Conservation (phyloP, 1,140 invertebrate genomes). For the Cyphomyrmex costatus region DNA sequence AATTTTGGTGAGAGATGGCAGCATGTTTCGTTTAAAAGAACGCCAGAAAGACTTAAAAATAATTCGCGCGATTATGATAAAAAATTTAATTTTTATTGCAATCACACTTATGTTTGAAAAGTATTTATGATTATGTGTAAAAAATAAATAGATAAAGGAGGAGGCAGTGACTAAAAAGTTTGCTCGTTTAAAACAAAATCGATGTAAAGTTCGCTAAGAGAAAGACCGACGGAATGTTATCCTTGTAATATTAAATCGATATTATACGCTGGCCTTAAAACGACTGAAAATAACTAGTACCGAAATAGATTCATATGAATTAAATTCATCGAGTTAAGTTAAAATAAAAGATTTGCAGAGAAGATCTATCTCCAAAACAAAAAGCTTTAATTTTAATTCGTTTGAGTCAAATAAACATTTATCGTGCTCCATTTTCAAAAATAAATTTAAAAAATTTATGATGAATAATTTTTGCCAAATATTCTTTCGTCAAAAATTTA, state of each 20-base stretch:
- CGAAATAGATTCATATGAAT: slow-evolving; percentile 30
- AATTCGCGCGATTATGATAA: neutral
- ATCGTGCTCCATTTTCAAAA: neutral
- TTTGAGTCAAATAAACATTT: neutral
- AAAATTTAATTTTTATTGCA: neutral
- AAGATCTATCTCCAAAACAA: neutral
- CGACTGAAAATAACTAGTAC: slow-evolving; percentile 22
- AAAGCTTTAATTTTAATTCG: neutral
- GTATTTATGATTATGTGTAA: neutral
- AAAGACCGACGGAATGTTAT: slow-evolving; percentile 22
- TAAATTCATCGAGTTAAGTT: neutral
- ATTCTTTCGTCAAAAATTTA: neutral
- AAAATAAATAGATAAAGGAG: too few species aligned
- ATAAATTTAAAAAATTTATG: neutral
- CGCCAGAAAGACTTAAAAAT: neutral
- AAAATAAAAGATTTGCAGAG: neutral
- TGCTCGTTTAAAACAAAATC: neutral
- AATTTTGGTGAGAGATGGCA: slow-evolving; percentile 49
- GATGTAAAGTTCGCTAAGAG: neutral
- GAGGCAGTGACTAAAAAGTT: neutral
- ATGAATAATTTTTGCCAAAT: neutral
- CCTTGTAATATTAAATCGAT: slow-evolving; percentile 48
- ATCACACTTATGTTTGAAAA: neutral
- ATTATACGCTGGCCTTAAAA: neutral
- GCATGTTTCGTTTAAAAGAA: slow-evolving; percentile 22